phyloP scores from a whole-genome alignment of 2,888 invertebrate genomes.

The Latrodectus elegans region DNA sequence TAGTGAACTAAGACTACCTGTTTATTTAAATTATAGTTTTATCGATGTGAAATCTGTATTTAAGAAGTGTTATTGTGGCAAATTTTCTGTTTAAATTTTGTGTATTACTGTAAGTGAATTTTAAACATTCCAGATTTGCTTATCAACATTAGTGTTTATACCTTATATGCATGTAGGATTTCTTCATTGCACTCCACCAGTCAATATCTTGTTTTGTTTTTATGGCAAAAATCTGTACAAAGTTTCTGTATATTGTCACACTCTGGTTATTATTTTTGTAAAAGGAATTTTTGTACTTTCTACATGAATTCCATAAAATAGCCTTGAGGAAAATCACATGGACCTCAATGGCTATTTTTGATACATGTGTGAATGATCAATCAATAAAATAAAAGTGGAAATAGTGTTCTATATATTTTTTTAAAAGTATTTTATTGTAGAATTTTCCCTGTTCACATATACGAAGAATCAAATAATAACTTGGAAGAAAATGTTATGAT shows the following conservation, averaged over 20 bases:
- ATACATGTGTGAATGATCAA: conserved; percentile 60
- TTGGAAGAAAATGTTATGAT: no score
- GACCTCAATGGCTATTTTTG: conserved; percentile 60
- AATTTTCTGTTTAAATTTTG: no score
- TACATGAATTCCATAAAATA: conserved; percentile 63
- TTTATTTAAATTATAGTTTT: no score
- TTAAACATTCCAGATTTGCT: conserved; percentile 1
- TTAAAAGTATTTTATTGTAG: no score
- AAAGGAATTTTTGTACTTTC: conserved; percentile 62
- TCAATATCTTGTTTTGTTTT: conserved; percentile 23
- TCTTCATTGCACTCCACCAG: conserved; percentile 23
- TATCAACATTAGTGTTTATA: background rate
- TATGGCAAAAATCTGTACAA: conserved; percentile 58
- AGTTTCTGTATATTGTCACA: conserved; percentile 59
- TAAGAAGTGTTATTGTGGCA: background rate
- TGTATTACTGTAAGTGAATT: background rate
- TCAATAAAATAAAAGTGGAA: conserved; percentile 42
- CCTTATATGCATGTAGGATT: conserved; percentile 1
- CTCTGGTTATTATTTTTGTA: conserved; percentile 66
- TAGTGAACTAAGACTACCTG: no score
- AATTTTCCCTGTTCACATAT: no score
- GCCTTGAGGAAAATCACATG: conserved; percentile 48
- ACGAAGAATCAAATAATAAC: no score
- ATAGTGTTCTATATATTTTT: background rate
- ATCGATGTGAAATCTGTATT: background rate